Percentiles rank a stretch among this genome's conserved stretches.
Evolutionary conservation across 2,888 invertebrate genomes (phyloP).

Genomic region (Trichopria drosophilae): DNA sequence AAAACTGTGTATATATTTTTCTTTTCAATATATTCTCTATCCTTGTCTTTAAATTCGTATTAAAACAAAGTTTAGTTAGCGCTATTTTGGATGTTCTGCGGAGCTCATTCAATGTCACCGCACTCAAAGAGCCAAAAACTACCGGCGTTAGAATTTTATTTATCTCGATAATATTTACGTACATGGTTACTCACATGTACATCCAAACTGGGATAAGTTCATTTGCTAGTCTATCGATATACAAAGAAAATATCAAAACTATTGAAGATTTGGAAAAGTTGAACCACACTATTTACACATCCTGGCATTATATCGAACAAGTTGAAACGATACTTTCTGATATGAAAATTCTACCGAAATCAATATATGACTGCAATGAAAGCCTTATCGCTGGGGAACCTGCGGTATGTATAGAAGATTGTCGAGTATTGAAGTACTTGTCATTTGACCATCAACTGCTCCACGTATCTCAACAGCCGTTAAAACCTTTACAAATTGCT

Average conservation of each 20-base stretch:
- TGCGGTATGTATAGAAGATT: constrained; percentile 7
- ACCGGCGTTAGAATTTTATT: constrained; percentile 19
- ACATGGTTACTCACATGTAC: constrained; percentile 14
- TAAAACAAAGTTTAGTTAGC: not conserved
- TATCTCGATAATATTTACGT: constrained; percentile 16
- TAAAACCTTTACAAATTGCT: not conserved
- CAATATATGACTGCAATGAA: too few species aligned
- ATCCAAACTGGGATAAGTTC: not conserved
- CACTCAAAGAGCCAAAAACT: not conserved
- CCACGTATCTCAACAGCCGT: not conserved
- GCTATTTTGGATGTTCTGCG: constrained; percentile 22
- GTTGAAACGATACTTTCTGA: not conserved
- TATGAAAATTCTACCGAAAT: too few species aligned
- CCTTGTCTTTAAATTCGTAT: constrained; percentile 1
- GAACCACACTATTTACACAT: constrained; percentile 6
- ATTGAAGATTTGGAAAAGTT: constrained; percentile 7
- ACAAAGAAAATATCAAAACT: constrained; percentile 13
- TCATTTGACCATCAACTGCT: not conserved
- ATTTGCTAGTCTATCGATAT: not conserved
- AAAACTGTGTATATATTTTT: constrained; percentile 14
- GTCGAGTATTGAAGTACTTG: not conserved
- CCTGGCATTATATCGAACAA: not conserved
- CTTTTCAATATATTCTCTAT: not conserved
- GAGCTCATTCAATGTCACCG: constrained; percentile 3
- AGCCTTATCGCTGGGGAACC: not conserved